A percentile compares a stretch with the other conserved stretches of the same genome.
phyloP scores from a whole-genome alignment of 2,113 vertebrate genomes.

The Ondatra zibethicus region DNA sequence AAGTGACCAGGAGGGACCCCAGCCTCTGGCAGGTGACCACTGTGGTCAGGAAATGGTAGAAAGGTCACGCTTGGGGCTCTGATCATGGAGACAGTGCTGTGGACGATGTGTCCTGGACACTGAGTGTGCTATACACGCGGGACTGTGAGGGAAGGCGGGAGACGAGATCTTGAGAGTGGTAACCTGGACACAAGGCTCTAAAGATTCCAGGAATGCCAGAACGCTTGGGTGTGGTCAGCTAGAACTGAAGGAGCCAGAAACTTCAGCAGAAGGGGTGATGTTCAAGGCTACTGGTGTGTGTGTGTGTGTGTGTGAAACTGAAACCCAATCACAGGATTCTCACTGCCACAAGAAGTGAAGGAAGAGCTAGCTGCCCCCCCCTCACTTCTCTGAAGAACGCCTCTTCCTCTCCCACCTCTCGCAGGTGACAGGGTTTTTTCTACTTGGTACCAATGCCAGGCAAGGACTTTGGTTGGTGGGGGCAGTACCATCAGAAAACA shows the following conservation, averaged over 20 bases:
- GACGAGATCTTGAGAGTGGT: background rate
- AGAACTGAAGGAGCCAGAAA: background rate
- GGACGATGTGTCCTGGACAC: background rate
- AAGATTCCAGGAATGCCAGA: background rate
- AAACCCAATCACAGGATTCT: background rate
- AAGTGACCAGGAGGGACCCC: background rate
- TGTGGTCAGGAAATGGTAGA: background rate
- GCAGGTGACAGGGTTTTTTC: background rate
- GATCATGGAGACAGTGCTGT: background rate
- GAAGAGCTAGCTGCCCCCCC: rapidly evolving
- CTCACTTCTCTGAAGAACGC: rapidly evolving
- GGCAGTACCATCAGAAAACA: background rate
- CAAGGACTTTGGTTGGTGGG: background rate
- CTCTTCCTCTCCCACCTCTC: background rate
- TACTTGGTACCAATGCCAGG: background rate
- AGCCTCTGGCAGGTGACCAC: background rate
- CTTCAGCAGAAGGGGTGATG: background rate
- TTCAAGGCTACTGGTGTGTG: background rate
- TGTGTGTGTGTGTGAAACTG: background rate
- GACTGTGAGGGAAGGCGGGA: background rate
- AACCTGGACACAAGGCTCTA: rapidly evolving
- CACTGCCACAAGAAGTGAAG: background rate
- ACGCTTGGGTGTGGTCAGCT: rapidly evolving
- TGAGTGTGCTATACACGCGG: rapidly evolving
- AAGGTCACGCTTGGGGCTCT: background rate